Evolutionary conservation across 1,140 invertebrate genomes (phyloP).

Genomic region (Coelopa frigida): DNA sequence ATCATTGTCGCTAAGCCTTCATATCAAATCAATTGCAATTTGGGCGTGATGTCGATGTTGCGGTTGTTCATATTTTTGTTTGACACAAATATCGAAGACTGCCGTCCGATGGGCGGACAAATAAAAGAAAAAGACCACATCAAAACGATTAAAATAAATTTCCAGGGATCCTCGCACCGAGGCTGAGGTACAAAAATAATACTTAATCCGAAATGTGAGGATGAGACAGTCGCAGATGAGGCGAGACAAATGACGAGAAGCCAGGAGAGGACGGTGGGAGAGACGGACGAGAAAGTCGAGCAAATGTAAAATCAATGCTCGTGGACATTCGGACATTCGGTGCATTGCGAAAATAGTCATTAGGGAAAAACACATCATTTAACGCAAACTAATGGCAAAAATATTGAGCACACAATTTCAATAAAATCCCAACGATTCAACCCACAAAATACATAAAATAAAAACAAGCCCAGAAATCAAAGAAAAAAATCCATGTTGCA

Average conservation of each 20-base stretch:
- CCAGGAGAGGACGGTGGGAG: neutral
- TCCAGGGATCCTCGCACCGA: neutral
- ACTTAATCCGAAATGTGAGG: neutral
- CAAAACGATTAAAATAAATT: neutral
- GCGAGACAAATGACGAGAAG: neutral
- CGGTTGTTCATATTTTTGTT: no score
- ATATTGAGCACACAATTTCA: slow-evolving; percentile 35
- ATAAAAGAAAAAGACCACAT: neutral
- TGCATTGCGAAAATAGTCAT: slow-evolving; percentile 28
- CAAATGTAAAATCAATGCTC: slow-evolving; percentile 37
- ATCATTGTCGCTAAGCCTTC: no score
- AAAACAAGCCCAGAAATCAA: no score
- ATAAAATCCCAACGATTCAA: no score
- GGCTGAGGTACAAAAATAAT: neutral
- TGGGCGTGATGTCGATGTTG: no score
- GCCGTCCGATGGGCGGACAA: neutral
- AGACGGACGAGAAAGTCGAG: no score
- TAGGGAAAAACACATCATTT: slow-evolving; percentile 43
- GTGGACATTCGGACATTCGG: slow-evolving; percentile 28
- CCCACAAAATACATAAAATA: no score
- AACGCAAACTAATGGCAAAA: slow-evolving; percentile 40
- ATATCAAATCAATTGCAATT: no score
- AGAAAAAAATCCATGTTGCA: no score
- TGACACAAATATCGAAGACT: no score
- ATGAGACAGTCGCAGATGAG: neutral